These are phyloP conservation scores for Megathymus violae DNA, from an alignment of 1,140 invertebrate genomes.

Conservation along the genomic window DNA sequence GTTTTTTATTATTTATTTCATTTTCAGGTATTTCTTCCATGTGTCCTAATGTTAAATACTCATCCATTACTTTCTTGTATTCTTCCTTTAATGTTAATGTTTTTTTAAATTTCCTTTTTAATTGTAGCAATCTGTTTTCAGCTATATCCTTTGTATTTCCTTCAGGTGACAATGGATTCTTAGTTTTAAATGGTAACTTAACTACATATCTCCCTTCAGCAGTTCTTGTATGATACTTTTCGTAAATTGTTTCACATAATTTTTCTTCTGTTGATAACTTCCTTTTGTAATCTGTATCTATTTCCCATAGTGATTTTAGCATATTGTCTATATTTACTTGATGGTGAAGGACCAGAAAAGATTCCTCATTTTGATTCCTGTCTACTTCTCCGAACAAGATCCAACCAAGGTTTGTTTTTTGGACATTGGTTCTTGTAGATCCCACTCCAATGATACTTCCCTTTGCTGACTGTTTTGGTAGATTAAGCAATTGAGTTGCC, in stretches of 20 bases:
- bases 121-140: slow-evolving; percentile 11
- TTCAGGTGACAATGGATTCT: slow-evolving; percentile 12
- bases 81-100: slow-evolving; percentile 9
- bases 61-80: slow-evolving; percentile 33
- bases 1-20: slow-evolving; percentile 28
- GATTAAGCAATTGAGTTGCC: slow-evolving; percentile 20
- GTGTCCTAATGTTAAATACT: slow-evolving; percentile 32
- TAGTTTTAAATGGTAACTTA: slow-evolving; percentile 33
- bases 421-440: slow-evolving; percentile 18
- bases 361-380: background rate
- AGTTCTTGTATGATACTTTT: slow-evolving; percentile 1
- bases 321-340: slow-evolving; percentile 26
- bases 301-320: slow-evolving; percentile 36
- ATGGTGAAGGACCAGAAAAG: slow-evolving; percentile 3
- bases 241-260: slow-evolving; percentile 28
- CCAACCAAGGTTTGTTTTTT: slow-evolving; percentile 34
- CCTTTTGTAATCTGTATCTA: slow-evolving; percentile 32
- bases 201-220: slow-evolving; percentile 15
- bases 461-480: slow-evolving; percentile 2
- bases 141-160: slow-evolving; percentile 35
- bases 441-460: slow-evolving; percentile 11
- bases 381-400: slow-evolving; percentile 13
- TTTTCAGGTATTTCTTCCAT: slow-evolving; percentile 27
- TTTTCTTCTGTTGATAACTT: slow-evolving; percentile 36
- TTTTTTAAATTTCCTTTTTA: slow-evolving; percentile 32